Conservation (phyloP, 2,797 vertebrate genomes). For the Acanthornis magna region DNA sequence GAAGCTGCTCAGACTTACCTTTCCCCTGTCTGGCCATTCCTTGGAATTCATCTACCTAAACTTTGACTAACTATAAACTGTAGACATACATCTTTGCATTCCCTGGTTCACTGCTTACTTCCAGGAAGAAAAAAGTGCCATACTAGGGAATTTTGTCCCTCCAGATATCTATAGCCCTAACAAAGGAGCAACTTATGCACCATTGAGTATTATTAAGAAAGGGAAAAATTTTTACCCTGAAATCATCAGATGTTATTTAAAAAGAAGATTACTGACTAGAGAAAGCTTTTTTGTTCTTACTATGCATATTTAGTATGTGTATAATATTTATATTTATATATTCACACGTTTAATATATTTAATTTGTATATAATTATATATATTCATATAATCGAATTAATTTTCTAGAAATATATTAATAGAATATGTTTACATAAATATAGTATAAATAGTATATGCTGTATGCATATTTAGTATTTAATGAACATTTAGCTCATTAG, state of each 20-base stretch:
- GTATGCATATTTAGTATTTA: background rate
- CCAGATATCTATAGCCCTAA: background rate
- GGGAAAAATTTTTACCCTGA: background rate
- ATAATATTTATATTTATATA: background rate
- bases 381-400: background rate
- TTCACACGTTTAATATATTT: background rate
- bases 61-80: background rate
- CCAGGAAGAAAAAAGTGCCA: background rate
- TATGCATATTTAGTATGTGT: background rate
- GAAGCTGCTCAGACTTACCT: background rate
- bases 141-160: background rate
- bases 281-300: background rate
- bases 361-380: background rate
- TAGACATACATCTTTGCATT: background rate
- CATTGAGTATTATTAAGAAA: background rate
- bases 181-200: background rate
- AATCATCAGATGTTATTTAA: background rate
- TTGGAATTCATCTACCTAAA: background rate
- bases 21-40: background rate
- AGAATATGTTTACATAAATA: background rate
- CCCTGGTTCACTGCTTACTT: background rate
- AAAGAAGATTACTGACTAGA: background rate
- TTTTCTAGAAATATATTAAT: background rate
- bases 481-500: background rate
- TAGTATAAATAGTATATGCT: background rate